Evolutionary conservation across 2,888 invertebrate species (phyloP), one percentile per base, ranked within the genome.

Genomic region (Microctonus aethiopoides): DNA sequence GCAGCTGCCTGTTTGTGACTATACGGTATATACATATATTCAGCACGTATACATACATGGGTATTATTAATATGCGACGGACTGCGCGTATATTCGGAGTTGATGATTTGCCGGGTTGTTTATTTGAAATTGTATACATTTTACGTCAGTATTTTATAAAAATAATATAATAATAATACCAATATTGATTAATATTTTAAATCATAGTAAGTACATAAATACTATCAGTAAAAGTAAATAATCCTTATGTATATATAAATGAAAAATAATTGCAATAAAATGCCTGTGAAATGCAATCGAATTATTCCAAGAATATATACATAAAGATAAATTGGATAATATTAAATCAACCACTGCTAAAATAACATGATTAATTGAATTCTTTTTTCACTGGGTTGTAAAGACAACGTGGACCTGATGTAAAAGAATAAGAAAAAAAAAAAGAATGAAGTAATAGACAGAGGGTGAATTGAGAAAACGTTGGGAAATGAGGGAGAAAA

Each of bases 1-100:
- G 84, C 84, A 84, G 84, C 84, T 84, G 84, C 77, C 78, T 75
- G 79, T 78, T 81, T 72, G 76, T 79, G 80, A 80, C 80, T 80
- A 80, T 78, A 79, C 74, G 78, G 74, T 77, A 77, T 73, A 62
- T 62, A 57, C 51, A 52, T 29, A 29, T 29, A 29, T 62, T 51
- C 52, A 52, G 51, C 46, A 57, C 24, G 63, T 61, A 66, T 29
- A 29, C 4, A 59, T 67, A 57, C 62, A 68, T 62, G 61, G 70
- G 76, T 71, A 73, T 76, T 71, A 73, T 76, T 84, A 82, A 84
- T 84, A 83, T 82, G 80, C 83, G 81, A 83, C 82, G 81, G 82
- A 80, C 81, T 79, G 80, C 63, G 70, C 71, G 72, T 71, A 70
- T 72, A 71, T 82, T 80, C 79, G 76, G 76, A n/a, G n/a, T n/a